phyloP scores from a whole-genome alignment of 2,797 vertebrate genomes.

The Delichon dasypus region DNA sequence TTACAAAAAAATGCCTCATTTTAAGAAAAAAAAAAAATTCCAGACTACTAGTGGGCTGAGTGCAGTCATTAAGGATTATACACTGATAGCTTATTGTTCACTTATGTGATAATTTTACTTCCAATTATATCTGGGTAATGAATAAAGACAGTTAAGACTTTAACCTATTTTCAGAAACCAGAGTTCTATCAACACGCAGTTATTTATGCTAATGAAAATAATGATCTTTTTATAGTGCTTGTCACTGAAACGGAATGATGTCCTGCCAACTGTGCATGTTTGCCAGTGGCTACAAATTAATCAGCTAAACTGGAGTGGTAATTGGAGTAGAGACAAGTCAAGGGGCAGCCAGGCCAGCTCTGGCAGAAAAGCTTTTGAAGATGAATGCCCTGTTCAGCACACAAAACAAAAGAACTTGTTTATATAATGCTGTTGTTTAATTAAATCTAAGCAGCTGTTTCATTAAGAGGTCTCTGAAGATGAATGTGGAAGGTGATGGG shows the following conservation, averaged over 20 bases:
- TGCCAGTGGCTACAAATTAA: conserved; percentile 75
- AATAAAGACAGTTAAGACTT: conserved; percentile 67
- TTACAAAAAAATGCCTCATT: not conserved
- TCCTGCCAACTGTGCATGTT: conserved; percentile 69
- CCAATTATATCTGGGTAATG: conserved; percentile 67
- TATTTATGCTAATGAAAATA: conserved; percentile 77
- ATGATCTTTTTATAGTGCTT: conserved; percentile 73
- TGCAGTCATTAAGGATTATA: conserved; percentile 33
- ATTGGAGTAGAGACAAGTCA: conserved; percentile 69
- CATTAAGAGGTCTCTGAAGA: conserved; percentile 55
- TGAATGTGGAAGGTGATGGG: conserved; percentile 43
- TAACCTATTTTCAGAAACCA: conserved; percentile 68
- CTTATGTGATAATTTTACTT: conserved; percentile 61
- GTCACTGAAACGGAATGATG: conserved; percentile 67
- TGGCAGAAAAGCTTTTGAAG: conserved; percentile 56
- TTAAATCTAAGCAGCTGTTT: conserved; percentile 65
- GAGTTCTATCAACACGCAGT: conserved; percentile 68
- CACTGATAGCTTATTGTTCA: conserved; percentile 43
- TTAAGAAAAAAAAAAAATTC: not conserved
- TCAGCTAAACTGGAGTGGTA: conserved; percentile 70
- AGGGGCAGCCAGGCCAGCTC: conserved; percentile 54
- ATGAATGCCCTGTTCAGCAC: conserved; percentile 21
- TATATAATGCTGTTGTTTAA: conserved; percentile 60
- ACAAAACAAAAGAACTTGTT: conserved; percentile 59
- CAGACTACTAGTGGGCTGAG: not conserved